Evolutionary conservation across 2,113 vertebrate species (phyloP).

Genomic region (Callorhinus ursinus): DNA sequence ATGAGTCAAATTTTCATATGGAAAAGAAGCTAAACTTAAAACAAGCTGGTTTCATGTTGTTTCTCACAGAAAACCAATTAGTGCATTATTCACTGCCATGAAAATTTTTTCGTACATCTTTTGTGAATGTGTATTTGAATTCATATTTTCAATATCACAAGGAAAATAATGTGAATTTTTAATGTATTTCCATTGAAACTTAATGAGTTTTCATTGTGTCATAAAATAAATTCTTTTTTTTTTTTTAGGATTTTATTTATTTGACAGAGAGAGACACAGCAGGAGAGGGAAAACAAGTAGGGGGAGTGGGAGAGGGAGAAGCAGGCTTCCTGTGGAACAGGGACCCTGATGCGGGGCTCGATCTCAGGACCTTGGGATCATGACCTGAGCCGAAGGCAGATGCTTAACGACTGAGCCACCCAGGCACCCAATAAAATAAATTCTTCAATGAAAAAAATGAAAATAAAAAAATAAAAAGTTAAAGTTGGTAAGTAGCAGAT

Average conservation of each 20-base stretch:
- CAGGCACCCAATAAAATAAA: background rate
- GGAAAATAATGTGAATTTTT: background rate
- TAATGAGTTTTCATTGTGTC: background rate
- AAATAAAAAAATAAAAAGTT: background rate
- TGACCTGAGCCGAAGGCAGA: no score
- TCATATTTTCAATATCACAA: background rate
- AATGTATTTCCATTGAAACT: background rate
- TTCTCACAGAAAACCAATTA: background rate
- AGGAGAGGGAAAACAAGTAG: no score
- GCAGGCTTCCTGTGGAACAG: no score
- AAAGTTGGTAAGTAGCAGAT: background rate
- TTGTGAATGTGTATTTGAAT: background rate
- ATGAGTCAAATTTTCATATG: background rate
- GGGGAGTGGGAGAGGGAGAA: no score
- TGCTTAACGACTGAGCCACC: no score
- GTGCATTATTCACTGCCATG: background rate
- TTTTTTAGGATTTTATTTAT: no score
- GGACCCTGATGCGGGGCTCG: no score
- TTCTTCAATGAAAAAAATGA: background rate
- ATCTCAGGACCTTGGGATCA: no score
- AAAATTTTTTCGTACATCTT: background rate
- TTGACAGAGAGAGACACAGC: no score
- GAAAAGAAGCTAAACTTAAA: background rate
- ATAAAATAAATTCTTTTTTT: background rate
- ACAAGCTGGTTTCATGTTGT: background rate